A percentile compares a stretch with the other conserved stretches of the same genome.
These are phyloP conservation scores for Channa argus DNA, from an alignment of 2,113 vertebrate species.

Conservation along the genomic window DNA sequence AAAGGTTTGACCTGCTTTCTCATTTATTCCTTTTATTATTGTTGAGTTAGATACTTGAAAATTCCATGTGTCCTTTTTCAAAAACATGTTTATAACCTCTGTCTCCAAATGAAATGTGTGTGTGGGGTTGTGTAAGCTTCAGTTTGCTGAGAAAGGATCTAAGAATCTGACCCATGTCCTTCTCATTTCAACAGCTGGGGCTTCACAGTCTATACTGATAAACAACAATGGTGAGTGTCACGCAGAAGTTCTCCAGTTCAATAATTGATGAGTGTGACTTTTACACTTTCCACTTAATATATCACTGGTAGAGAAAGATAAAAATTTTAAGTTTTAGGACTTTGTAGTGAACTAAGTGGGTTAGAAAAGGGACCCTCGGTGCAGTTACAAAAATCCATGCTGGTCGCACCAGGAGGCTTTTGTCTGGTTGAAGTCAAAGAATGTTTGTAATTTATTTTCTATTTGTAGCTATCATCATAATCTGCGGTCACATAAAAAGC, in stretches of 20 bases:
- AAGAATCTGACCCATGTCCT: constrained; percentile 29
- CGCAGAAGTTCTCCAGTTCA: constrained; percentile 7
- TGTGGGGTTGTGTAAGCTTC: background rate
- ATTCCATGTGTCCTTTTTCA: background rate
- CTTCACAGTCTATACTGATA: constrained; percentile 91
- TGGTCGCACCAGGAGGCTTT: background rate
- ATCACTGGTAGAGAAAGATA: constrained; percentile 5
- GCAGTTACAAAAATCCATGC: background rate
- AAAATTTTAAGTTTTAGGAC: constrained; percentile 6
- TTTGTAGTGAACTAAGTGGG: constrained; percentile 2
- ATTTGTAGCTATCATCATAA: no score
- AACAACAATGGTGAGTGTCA: constrained; percentile 93
- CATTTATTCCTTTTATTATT: background rate
- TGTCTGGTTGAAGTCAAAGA: background rate
- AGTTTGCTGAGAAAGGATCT: background rate
- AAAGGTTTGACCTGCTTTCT: constrained; percentile 37
- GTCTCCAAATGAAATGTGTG: background rate
- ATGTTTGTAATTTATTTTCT: no score
- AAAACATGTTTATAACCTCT: background rate
- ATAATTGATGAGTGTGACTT: constrained; percentile 14
- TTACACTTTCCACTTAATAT: constrained; percentile 11
- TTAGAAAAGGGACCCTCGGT: background rate
- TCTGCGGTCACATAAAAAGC: no score
- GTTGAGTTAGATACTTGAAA: constrained; percentile 6
- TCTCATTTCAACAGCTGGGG: constrained; percentile 88